Evolutionary conservation across 1,140 invertebrate genomes (phyloP).

Genomic region (Andrena cerasifolii): DNA sequence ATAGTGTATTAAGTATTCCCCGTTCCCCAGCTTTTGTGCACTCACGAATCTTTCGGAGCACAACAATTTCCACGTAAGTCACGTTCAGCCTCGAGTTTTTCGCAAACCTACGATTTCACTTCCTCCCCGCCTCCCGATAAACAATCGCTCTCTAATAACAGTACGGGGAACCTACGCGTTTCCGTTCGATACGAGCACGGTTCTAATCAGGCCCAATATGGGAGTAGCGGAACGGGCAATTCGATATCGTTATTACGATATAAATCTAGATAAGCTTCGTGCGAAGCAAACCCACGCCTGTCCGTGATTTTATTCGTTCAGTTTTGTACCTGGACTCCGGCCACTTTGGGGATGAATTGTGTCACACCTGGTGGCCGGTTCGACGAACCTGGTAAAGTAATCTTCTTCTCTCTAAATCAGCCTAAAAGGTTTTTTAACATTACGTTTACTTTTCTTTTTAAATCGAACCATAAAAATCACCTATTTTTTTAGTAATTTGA

Average conservation of each 20-base stretch:
- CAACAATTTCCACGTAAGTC: not conserved
- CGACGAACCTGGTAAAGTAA: not conserved
- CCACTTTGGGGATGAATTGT: not conserved
- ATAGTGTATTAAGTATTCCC: not conserved
- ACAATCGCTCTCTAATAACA: not conserved
- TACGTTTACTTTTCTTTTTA: no score
- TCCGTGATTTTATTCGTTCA: not conserved
- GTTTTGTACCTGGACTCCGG: not conserved
- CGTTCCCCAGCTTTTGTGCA: not conserved
- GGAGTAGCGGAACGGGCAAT: not conserved
- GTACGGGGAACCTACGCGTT: not conserved
- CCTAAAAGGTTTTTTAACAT: no score
- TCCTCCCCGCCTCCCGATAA: not conserved
- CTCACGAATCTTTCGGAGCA: not conserved
- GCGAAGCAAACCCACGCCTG: not conserved
- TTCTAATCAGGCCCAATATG: not conserved
- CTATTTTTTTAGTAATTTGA: no score
- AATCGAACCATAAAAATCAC: no score
- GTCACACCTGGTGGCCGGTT: not conserved
- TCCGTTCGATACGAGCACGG: not conserved
- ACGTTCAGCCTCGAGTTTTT: not conserved
- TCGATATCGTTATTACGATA: slow-evolving; percentile 26
- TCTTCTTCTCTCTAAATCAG: no score
- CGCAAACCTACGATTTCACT: not conserved
- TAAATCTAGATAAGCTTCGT: slow-evolving; percentile 11